Evolutionary conservation across 2,888 invertebrate species (phyloP).

Genomic region (Euphydryas editha): DNA sequence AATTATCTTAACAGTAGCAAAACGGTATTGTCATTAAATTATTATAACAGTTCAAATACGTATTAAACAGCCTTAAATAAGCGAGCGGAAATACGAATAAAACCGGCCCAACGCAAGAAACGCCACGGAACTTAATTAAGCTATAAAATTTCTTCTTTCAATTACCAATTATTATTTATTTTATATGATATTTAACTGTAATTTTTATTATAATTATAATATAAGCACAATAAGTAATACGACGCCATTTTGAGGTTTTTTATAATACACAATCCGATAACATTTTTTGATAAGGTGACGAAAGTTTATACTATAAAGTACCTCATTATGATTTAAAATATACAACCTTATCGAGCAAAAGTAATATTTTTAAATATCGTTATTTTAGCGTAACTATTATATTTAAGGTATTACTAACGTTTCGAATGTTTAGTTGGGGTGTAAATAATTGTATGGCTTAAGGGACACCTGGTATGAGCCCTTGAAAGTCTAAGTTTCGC

Average conservation of each 20-base stretch:
- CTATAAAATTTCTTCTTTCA: constrained; percentile 26
- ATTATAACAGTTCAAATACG: constrained; percentile 4
- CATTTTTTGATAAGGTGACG: neutral
- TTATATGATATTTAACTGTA: constrained; percentile 23
- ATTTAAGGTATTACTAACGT: constrained; percentile 1
- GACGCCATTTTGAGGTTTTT: constrained; percentile 19
- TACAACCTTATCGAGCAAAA: neutral
- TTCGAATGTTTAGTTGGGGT: constrained; percentile 25
- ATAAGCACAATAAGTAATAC: constrained; percentile 22
- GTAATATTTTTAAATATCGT: neutral
- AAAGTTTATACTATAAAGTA: neutral
- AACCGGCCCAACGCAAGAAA: constrained; percentile 26
- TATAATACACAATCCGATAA: constrained; percentile 14
- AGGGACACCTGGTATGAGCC: constrained; percentile 41
- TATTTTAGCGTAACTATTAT: constrained; percentile 9
- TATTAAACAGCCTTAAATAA: constrained; percentile 8
- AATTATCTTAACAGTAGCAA: neutral
- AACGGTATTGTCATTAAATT: neutral
- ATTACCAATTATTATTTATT: constrained; percentile 26
- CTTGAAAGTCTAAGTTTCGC: constrained; percentile 37
- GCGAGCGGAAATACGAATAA: constrained; percentile 1
- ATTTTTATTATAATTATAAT: constrained; percentile 19
- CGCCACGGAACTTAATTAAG: constrained; percentile 28
- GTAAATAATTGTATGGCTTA: constrained; percentile 32
- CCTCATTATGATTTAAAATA: neutral